Conservation (phyloP, 2,888 invertebrate genomes). For the Ischnus inquisitorius region DNA sequence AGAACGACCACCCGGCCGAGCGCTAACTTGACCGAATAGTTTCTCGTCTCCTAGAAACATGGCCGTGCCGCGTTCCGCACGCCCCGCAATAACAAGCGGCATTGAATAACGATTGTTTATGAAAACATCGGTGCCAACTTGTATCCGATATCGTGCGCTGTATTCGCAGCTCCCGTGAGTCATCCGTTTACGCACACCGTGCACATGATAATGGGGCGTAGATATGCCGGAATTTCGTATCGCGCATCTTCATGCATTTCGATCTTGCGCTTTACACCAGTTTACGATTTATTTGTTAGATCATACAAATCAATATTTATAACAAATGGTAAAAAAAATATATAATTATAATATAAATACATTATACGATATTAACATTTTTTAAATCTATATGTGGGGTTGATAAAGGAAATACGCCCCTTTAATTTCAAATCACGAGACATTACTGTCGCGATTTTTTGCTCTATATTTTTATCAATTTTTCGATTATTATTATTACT, state of each 20-base stretch:
- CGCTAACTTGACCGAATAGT: background rate
- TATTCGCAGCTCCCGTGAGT: background rate
- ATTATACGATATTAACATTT: too few relatives aligned
- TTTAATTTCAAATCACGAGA: too few relatives aligned
- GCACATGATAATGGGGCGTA: background rate
- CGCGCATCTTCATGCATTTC: background rate
- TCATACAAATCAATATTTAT: background rate
- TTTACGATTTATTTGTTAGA: background rate
- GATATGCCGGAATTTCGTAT: background rate
- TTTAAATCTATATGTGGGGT: too few relatives aligned
- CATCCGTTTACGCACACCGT: background rate
- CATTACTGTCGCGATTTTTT: too few relatives aligned
- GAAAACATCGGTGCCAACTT: background rate
- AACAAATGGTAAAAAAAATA: too few relatives aligned
- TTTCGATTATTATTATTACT: background rate
- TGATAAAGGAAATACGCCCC: too few relatives aligned
- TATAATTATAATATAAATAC: too few relatives aligned
- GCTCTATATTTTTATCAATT: background rate
- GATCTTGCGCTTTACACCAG: background rate
- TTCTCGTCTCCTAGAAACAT: constrained; percentile 1
- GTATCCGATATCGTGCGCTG: background rate
- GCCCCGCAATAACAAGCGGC: background rate
- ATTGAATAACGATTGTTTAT: constrained; percentile 10
- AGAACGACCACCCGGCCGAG: background rate
- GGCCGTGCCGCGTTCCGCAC: background rate